These are phyloP conservation scores for Onychostruthus taczanowskii DNA, from an alignment of 2,113 vertebrate species.

Conservation along the genomic window DNA sequence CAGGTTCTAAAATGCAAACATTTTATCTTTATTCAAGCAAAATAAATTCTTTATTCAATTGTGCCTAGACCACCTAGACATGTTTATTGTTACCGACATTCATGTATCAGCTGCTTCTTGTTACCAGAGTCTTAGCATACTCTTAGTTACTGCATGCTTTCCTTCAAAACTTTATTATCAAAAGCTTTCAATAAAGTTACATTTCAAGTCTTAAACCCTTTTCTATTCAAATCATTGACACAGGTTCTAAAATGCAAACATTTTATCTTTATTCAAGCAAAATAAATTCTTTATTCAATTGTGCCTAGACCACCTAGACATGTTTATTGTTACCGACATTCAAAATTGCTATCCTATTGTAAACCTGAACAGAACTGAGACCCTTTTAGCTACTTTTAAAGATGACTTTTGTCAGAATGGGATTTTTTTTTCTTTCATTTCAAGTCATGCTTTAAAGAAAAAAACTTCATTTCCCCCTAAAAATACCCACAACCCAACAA, in stretches of 20 bases:
- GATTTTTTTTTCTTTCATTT: neutral
- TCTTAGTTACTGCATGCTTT: conserved; percentile 41
- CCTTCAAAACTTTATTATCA: conserved; percentile 8
- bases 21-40: neutral
- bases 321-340: neutral
- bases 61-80: neutral
- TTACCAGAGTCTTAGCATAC: conserved; percentile 78
- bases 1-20: neutral
- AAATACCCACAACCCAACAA: neutral
- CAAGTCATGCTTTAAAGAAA: conserved; percentile 3
- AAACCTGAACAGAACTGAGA: neutral
- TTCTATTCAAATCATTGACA: neutral
- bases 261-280: neutral
- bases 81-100: neutral
- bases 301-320: neutral
- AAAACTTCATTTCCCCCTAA: neutral
- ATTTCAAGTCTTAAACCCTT: neutral
- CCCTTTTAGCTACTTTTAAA: neutral
- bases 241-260: neutral
- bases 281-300: neutral
- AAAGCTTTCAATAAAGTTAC: neutral
- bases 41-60: neutral
- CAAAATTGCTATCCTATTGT: neutral
- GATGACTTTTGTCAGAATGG: neutral
- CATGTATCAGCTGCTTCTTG: conserved; percentile 79